Base-by-base conservation (phyloP, 2,113 vertebrate genomes). In the Tringa solitaria region DNA sequence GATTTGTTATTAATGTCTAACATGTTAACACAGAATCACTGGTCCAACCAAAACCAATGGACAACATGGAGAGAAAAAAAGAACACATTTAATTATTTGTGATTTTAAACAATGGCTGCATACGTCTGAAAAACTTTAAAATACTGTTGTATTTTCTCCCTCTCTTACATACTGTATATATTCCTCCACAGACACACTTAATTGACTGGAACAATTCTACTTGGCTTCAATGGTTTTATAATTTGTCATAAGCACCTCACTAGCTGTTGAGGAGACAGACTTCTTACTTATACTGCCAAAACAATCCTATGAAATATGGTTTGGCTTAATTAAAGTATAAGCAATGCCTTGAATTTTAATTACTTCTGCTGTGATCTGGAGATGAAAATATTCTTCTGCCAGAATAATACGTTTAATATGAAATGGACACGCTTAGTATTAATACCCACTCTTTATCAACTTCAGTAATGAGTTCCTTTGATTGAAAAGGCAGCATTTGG, bases 321-420 rank as follows among this genome's bases (percentile, higher is more conserved):
- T 92, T 84, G 60, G 37, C 77, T 94, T 92, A 90, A 96, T 94
- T 87, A 57, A 95, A 92, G 45, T 73, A 57, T 87, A 97, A 95
- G 95, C 85, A 96, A 87, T 84, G 56, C 53, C 79, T 74, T 84
- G 84, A 85, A 94, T 94, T 93, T 91, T 91, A 96, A 97, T 97
- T 77, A 76, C 70, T 95, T 92, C 56, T 90, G 75, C 73, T 90
- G 74, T 26, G 92, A 95, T 95, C 45, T 87, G 77, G 37, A 95
- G 77, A 89, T 75, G 93, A 94, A 96, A 95, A 96, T 87, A 85
- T 78, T 93, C 90, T 67, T 89, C 70, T 78, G 77, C 85, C 89
- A 91, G 91, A 95, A 87, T 72, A 94, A 91, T 51, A 45, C 8
- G 6, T 69, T 76, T 69, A 74, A 82, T 63, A 72, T 50, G 90